Percentiles rank a stretch among this genome's conserved stretches.
phyloP scores from a whole-genome alignment of 2,113 vertebrate species.

The Hippocampus zosterae region DNA sequence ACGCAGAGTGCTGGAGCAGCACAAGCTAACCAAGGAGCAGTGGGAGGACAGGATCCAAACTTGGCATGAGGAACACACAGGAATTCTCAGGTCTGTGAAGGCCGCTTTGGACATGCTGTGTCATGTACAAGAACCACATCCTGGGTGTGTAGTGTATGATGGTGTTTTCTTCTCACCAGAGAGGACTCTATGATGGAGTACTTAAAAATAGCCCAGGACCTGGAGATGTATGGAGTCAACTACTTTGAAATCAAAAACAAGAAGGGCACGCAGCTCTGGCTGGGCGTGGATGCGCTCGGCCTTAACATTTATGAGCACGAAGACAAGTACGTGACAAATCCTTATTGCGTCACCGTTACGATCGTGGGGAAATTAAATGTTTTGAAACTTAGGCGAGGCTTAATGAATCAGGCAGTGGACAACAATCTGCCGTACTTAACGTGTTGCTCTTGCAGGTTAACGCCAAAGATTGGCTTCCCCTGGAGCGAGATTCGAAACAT shows the following conservation, averaged over 20 bases:
- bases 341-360: not conserved
- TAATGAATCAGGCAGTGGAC: not conserved
- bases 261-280: conserved; percentile 95
- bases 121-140: not conserved
- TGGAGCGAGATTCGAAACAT: conserved; percentile 99
- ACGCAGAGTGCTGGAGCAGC: conserved; percentile 90
- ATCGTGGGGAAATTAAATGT: not conserved
- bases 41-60: conserved; percentile 99
- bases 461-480: conserved; percentile 97
- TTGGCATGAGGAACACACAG: conserved; percentile 95
- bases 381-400: no score
- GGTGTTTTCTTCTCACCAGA: conserved; percentile 57
- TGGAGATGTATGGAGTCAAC: conserved; percentile 98
- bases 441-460: conserved; percentile 73
- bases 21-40: conserved; percentile 97
- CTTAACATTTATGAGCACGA: conserved; percentile 97
- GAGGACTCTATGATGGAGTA: conserved; percentile 99
- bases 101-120: conserved; percentile 34
- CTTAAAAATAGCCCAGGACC: conserved; percentile 93
- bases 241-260: conserved; percentile 99
- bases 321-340: conserved; percentile 84
- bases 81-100: conserved; percentile 85
- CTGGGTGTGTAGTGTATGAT: not conserved
- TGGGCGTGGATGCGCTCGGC: conserved; percentile 93
- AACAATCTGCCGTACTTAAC: not conserved